Base-by-base conservation (phyloP, 2,113 vertebrate genomes). In the Empidonax alnorum region DNA sequence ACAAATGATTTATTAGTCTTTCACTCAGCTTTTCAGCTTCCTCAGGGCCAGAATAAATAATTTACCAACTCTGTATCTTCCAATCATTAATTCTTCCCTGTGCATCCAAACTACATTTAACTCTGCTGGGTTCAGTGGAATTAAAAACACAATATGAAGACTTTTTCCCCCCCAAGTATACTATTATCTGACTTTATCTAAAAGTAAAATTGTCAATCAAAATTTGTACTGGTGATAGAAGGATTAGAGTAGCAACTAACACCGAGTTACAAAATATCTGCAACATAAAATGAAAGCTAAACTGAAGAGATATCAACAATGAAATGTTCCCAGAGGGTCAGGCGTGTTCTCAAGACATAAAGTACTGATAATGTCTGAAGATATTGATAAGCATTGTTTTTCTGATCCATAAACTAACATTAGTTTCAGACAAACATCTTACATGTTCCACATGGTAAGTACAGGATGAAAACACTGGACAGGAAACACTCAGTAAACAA, bases 1-100 rank as follows among this genome's bases (percentile, higher is more conserved):
- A 99, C 99, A 99, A 99, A 99, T 99, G 99, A 99, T 99, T 99
- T 99, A 99, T 99, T 99, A 99, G 99, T 99, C 99, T 99, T 99
- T 99, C 98, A 99, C 99, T 99, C 98, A 97, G 99, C 99, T 99
- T 98, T 98, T 98, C 99, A 98, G 98, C 98, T 98, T 99, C 99
- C 99, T 99, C 97, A 90, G 98, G 99, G 99, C 98, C 98, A 98
- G 98, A 99, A 99, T 99, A 99, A 99, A 99, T 99, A 99, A 99
- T 99, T 99, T 99, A 99, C 98, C 98, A 99, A 99, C 98, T 98
- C 98, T 98, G 98, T 99, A 98, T 99, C 99, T 99, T 99, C 99
- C 98, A 99, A 99, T 99, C 99, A 99, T 99, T 99, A 99, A 99
- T 99, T 99, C 98, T 99, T 98, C 98, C 98, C 98, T 98, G 98